Conservation (phyloP, 2,113 vertebrate genomes). For the Tympanuchus pallidicinctus region DNA sequence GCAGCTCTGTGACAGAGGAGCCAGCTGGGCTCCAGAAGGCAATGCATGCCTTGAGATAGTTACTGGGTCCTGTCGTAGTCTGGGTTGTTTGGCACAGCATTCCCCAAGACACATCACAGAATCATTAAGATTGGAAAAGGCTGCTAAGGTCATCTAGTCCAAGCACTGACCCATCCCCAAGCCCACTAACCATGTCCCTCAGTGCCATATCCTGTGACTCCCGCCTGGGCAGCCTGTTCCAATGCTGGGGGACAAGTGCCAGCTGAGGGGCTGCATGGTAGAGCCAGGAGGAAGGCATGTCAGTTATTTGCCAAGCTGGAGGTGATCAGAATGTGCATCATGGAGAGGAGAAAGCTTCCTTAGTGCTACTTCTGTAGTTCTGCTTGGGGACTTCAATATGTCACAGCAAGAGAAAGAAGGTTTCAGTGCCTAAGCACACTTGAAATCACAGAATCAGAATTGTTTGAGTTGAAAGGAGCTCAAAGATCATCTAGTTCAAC, state of each 20-base stretch:
- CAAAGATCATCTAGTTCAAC: too few relatives aligned
- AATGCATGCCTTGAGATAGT: accelerated
- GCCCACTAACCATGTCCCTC: not conserved
- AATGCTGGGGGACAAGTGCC: too few relatives aligned
- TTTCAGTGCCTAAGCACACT: not conserved
- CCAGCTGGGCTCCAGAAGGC: not conserved
- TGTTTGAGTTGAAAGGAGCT: too few relatives aligned
- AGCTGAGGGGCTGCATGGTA: not conserved
- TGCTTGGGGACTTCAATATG: accelerated
- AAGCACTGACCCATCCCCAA: not conserved
- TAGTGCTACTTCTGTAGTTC: not conserved
- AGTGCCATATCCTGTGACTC: not conserved
- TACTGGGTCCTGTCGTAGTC: not conserved
- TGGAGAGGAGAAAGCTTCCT: not conserved
- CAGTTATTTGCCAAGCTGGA: not conserved
- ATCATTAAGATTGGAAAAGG: not conserved
- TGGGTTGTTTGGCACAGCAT: not conserved
- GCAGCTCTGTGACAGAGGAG: not conserved
- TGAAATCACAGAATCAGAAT: too few relatives aligned
- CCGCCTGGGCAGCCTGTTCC: not conserved
- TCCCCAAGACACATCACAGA: not conserved
- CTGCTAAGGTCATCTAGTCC: not conserved
- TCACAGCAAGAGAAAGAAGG: not conserved
- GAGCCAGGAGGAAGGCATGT: accelerated
- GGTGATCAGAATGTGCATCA: accelerated